phyloP scores from a whole-genome alignment of 2,797 vertebrate species.

The Lutjanus campechanus region DNA sequence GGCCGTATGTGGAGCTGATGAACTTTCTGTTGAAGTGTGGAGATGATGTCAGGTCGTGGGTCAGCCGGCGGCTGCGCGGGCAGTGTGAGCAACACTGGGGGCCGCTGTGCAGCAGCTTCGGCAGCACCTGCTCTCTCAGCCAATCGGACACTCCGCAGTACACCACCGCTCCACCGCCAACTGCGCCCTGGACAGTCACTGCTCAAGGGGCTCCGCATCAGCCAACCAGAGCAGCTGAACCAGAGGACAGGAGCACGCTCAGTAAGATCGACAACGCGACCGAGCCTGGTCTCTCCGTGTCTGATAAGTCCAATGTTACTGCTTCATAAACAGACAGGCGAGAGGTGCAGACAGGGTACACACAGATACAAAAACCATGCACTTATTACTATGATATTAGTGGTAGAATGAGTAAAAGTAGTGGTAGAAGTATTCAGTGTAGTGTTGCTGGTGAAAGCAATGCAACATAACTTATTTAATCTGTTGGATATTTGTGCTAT shows the following conservation, averaged over 20 bases:
- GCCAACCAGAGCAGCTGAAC: slow-evolving; percentile 28
- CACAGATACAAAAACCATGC: slow-evolving; percentile 48
- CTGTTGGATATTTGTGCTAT: slow-evolving; percentile 44
- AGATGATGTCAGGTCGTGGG: slow-evolving; percentile 89
- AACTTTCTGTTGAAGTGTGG: slow-evolving; percentile 94
- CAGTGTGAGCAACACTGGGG: slow-evolving; percentile 97
- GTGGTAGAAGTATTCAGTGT: slow-evolving; percentile 25
- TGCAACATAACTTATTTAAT: slow-evolving; percentile 66
- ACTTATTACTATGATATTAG: slow-evolving; percentile 50
- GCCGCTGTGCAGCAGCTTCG: slow-evolving; percentile 90
- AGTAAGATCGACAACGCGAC: slow-evolving; percentile 69
- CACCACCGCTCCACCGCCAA: slow-evolving; percentile 34
- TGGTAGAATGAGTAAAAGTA: slow-evolving; percentile 28
- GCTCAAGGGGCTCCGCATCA: slow-evolving; percentile 24
- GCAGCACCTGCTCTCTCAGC: slow-evolving; percentile 85
- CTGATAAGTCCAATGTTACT: slow-evolving; percentile 82
- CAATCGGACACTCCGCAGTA: slow-evolving; percentile 35
- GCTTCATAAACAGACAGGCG: slow-evolving; percentile 78
- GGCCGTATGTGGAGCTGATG: slow-evolving; percentile 94
- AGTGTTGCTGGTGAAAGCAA: slow-evolving; percentile 44
- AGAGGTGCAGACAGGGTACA: slow-evolving; percentile 52
- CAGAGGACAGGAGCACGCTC: slow-evolving; percentile 53
- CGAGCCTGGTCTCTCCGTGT: slow-evolving; percentile 71
- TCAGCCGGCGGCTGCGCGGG: slow-evolving; percentile 87
- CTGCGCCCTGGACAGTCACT: slow-evolving; percentile 41